Percentiles rank a stretch among this genome's conserved stretches.
Evolutionary conservation across 1,140 invertebrate species (phyloP).

Genomic region (Chymomyza costata): DNA sequence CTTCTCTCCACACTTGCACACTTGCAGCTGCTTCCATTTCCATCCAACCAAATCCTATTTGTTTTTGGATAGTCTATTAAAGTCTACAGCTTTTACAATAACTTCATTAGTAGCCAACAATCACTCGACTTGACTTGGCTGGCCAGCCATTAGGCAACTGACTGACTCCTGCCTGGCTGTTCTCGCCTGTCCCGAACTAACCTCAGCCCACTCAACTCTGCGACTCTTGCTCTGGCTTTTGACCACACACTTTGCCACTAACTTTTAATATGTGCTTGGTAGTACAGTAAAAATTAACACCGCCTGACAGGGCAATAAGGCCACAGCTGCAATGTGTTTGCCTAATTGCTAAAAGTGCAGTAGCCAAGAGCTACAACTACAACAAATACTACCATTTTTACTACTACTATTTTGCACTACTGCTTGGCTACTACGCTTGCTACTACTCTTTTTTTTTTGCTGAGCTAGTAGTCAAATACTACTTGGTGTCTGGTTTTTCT

Average conservation of each 20-base stretch:
- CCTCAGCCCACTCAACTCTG: too few relatives aligned
- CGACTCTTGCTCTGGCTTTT: too few relatives aligned
- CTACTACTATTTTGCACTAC: too few relatives aligned
- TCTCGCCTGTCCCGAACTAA: too few relatives aligned
- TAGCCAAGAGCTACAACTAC: neutral
- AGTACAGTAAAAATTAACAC: conserved; percentile 45
- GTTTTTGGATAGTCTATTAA: too few relatives aligned
- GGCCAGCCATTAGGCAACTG: too few relatives aligned
- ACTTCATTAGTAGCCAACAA: conserved; percentile 48
- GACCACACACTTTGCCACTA: conserved; percentile 15
- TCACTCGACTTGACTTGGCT: conserved; percentile 34
- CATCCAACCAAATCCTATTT: too few relatives aligned
- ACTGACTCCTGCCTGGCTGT: too few relatives aligned
- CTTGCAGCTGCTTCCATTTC: too few relatives aligned
- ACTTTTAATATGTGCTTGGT: conserved; percentile 41
- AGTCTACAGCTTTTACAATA: conserved; percentile 24
- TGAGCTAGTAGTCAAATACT: conserved; percentile 50
- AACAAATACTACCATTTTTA: too few relatives aligned
- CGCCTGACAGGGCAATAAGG: conserved; percentile 1
- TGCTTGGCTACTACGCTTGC: neutral
- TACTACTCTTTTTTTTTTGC: neutral
- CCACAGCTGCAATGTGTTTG: conserved; percentile 52
- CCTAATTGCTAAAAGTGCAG: conserved; percentile 39
- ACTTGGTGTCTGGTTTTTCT: conserved; percentile 21
- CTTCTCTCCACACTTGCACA: too few relatives aligned